These are phyloP conservation scores for Diorhabda elongata DNA, from an alignment of 1,140 invertebrate species.

Conservation along the genomic window DNA sequence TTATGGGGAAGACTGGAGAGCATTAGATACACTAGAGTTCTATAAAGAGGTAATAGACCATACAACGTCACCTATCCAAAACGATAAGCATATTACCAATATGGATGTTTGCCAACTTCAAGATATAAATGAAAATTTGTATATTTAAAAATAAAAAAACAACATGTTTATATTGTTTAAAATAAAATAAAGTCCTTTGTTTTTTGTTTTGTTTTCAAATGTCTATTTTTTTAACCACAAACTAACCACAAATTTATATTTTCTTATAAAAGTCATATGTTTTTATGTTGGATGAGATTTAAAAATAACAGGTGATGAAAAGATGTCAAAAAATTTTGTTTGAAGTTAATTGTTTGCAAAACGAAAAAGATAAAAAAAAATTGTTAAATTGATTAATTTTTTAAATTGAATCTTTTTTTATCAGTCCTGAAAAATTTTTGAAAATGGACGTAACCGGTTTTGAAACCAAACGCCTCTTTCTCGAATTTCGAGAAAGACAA, in stretches of 20 bases:
- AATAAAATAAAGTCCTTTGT: not conserved
- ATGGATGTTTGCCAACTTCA: slow-evolving; percentile 53
- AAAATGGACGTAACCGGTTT: no score
- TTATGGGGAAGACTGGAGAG: slow-evolving; percentile 14
- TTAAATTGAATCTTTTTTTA: not conserved
- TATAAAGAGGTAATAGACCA: slow-evolving; percentile 48
- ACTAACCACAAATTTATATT: no score
- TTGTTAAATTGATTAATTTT: not conserved
- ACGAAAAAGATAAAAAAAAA: not conserved
- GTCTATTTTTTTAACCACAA: no score
- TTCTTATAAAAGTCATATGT: slow-evolving; percentile 31
- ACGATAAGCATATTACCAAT: slow-evolving; percentile 48
- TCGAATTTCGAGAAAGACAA: no score
- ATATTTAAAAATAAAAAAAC: slow-evolving; percentile 24
- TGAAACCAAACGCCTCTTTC: no score
- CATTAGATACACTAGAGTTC: slow-evolving; percentile 27
- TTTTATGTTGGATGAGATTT: slow-evolving; percentile 61
- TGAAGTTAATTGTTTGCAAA: not conserved
- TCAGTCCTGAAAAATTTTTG: no score
- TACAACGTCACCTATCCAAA: slow-evolving; percentile 51
- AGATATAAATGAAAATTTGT: slow-evolving; percentile 46
- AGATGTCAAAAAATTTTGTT: not conserved
- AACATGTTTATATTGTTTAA: slow-evolving; percentile 45
- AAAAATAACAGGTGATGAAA: slow-evolving; percentile 45
- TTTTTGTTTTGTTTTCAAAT: not conserved